A percentile compares a stretch with the other conserved stretches of the same genome.
Conservation (phyloP, 2,797 vertebrate species). For the Sebastes elongatus region DNA sequence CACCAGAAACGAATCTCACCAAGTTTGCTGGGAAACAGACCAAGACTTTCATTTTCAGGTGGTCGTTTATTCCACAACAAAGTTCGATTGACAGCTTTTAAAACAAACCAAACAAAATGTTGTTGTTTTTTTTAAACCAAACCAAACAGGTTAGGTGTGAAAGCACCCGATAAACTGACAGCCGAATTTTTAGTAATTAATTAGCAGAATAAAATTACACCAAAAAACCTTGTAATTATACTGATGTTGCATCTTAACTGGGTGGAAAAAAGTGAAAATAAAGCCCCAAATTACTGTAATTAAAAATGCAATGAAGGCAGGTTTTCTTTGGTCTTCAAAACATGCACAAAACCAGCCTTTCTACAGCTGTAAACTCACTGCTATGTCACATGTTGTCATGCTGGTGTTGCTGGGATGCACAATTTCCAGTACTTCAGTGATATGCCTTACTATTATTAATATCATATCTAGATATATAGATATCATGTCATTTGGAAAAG, state of each 20-base stretch:
- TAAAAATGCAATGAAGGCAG: not conserved
- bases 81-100: not conserved
- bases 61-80: not conserved
- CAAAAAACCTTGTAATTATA: not conserved
- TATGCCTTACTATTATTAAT: not conserved
- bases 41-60: not conserved
- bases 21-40: not conserved
- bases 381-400: not conserved
- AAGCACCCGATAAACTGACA: not conserved
- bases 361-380: not conserved
- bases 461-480: not conserved
- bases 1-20: not conserved
- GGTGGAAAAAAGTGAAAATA: not conserved
- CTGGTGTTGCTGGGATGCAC: not conserved
- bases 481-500: not conserved
- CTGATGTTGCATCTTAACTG: not conserved
- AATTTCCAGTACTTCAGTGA: not conserved
- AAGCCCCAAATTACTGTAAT: not conserved
- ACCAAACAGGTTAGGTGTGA: not conserved
- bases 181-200: not conserved
- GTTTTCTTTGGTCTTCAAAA: not conserved
- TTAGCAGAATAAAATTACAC: not conserved
- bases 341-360: not conserved
- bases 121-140: not conserved
- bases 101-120: not conserved